Conservation (phyloP, 2,113 vertebrate genomes). For the Paramisgurnus dabryanus region DNA sequence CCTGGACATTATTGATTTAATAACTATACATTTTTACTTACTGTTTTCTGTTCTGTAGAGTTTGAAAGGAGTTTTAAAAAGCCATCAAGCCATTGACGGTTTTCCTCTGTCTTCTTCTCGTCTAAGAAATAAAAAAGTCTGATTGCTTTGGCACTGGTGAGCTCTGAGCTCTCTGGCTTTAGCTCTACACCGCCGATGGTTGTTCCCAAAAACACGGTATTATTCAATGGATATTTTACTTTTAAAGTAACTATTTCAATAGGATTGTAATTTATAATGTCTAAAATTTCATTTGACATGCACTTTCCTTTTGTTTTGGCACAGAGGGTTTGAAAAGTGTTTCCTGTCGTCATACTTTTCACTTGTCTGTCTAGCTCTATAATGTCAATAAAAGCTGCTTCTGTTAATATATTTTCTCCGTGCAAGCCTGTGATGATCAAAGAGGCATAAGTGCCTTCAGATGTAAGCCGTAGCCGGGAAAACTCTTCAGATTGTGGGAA, state of each 20-base stretch:
- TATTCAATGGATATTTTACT: constrained; percentile 37
- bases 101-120: not conserved
- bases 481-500: constrained; percentile 67
- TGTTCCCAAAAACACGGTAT: not conserved
- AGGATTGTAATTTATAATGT: constrained; percentile 29
- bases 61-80: constrained; percentile 10
- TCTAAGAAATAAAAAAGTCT: constrained; percentile 40
- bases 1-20: too few species aligned
- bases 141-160: not conserved
- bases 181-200: constrained; percentile 18
- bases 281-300: constrained; percentile 45
- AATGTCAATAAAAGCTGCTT: constrained; percentile 48
- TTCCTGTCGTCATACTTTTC: not conserved
- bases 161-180: not conserved
- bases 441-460: constrained; percentile 60
- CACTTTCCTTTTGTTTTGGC: constrained; percentile 34
- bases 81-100: not conserved
- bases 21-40: not conserved
- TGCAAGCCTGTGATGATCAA: constrained; percentile 58
- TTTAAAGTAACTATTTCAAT: not conserved
- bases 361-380: constrained; percentile 52
- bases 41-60: not conserved
- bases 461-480: constrained; percentile 59
- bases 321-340: constrained; percentile 39
- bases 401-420: constrained; percentile 50